phyloP scores from a whole-genome alignment of 2,888 invertebrate genomes.

The Ypsolopha sequella region DNA sequence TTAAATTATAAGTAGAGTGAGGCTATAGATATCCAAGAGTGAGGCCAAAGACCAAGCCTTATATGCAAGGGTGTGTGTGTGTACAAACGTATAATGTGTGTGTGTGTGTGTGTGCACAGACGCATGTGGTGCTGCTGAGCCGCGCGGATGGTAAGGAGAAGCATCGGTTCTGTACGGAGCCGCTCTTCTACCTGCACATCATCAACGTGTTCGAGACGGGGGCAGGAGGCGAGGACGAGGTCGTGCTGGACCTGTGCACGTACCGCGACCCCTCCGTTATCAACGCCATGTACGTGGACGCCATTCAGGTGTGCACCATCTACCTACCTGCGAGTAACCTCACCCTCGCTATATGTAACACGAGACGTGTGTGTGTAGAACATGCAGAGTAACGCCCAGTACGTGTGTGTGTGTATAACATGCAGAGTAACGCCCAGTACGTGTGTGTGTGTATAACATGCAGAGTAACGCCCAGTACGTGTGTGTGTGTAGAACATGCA shows the following conservation, averaged over 20 bases:
- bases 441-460: too few species aligned
- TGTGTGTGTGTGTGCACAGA: slow-evolving; percentile 39
- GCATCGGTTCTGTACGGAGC: slow-evolving; percentile 56
- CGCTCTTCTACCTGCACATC: slow-evolving; percentile 88
- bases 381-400: slow-evolving; percentile 75
- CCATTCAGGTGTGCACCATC: slow-evolving; percentile 73
- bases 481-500: too few species aligned
- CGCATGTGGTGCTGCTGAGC: slow-evolving; percentile 74
- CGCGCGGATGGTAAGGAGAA: slow-evolving; percentile 69
- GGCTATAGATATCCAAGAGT: too few species aligned
- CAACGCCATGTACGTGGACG: slow-evolving; percentile 87
- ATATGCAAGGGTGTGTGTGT: too few species aligned
- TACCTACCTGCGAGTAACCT: neutral
- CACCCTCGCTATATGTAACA: slow-evolving; percentile 4
- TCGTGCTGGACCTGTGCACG: slow-evolving; percentile 85
- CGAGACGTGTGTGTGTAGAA: slow-evolving; percentile 8
- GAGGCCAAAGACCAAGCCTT: too few species aligned
- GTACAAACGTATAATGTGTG: too few species aligned
- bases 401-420: too few species aligned
- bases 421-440: slow-evolving; percentile 84
- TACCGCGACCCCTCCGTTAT: slow-evolving; percentile 87
- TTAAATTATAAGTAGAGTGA: too few species aligned
- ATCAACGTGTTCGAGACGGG: slow-evolving; percentile 85
- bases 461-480: slow-evolving; percentile 86
- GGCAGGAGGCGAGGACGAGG: slow-evolving; percentile 44